These are phyloP conservation scores for Neoaliturus tenellus DNA, from an alignment of 2,888 invertebrate genomes.

Conservation along the genomic window DNA sequence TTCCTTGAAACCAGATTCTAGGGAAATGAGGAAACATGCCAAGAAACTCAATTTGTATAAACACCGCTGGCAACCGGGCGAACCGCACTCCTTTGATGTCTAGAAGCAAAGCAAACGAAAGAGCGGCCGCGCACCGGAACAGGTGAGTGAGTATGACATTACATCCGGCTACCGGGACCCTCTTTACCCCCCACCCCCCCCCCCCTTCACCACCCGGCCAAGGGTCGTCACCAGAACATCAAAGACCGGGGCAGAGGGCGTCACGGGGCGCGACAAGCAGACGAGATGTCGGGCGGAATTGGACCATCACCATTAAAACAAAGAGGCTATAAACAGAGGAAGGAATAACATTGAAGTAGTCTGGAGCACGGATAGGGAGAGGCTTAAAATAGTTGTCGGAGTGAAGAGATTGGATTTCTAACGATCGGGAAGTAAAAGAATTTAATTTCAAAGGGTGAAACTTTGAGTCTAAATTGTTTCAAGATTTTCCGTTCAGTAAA, in stretches of 20 bases:
- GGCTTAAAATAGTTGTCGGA: slow-evolving; percentile 1
- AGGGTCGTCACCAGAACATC: slow-evolving; percentile 23
- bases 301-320: slow-evolving; percentile 30
- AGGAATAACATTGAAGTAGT: slow-evolving; percentile 21
- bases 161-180: slow-evolving; percentile 27
- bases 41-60: neutral
- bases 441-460: neutral
- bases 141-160: slow-evolving; percentile 50
- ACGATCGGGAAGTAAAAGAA: neutral
- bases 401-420: slow-evolving; percentile 2
- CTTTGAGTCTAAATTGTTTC: too few relatives aligned
- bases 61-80: neutral
- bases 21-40: neutral
- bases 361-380: neutral
- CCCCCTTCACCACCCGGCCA: neutral
- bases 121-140: slow-evolving; percentile 23
- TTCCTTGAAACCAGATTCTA: neutral
- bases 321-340: slow-evolving; percentile 27
- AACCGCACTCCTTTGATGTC: slow-evolving; percentile 13
- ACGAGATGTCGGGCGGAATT: neutral
- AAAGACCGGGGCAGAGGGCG: neutral
- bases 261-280: neutral
- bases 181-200: neutral
- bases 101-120: neutral
- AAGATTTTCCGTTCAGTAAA: too few relatives aligned